Evolutionary conservation across 2,888 invertebrate genomes (phyloP).

Genomic region (Syrista parreyssii): DNA sequence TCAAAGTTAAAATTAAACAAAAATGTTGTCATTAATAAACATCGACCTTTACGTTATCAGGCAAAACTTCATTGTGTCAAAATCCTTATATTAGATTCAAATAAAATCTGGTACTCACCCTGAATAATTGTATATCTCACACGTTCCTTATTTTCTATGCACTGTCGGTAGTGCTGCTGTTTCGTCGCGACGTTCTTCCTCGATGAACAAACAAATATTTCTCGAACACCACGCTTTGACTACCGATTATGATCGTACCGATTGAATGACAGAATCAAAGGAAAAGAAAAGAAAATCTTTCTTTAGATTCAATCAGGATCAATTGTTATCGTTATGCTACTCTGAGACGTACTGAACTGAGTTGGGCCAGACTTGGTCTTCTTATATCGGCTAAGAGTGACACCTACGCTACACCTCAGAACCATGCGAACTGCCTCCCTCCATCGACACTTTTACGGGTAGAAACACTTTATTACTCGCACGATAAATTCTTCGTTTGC

Average conservation of each 20-base stretch:
- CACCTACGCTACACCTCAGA: not conserved
- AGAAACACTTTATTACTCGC: not conserved
- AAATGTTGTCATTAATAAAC: not conserved
- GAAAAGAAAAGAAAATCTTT: not conserved
- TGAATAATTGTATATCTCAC: not conserved
- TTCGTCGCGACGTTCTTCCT: not conserved
- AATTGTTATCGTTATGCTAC: not conserved
- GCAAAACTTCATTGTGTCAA: not conserved
- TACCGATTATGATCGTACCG: not conserved
- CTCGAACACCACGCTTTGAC: not conserved
- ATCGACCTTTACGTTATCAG: not conserved
- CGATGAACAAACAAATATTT: not conserved
- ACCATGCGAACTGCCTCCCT: not conserved
- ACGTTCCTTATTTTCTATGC: not conserved
- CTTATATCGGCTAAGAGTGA: not conserved
- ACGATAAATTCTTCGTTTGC: not conserved
- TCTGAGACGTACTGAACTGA: not conserved
- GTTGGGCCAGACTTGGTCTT: not conserved
- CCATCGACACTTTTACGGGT: not conserved
- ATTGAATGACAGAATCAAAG: not conserved
- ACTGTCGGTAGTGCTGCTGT: too few relatives aligned
- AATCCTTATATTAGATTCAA: not conserved
- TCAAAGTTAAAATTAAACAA: too few relatives aligned
- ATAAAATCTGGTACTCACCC: not conserved
- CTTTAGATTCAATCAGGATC: not conserved